Conservation (phyloP, 2,113 vertebrate species). For the Girardinichthys multiradiatus region DNA sequence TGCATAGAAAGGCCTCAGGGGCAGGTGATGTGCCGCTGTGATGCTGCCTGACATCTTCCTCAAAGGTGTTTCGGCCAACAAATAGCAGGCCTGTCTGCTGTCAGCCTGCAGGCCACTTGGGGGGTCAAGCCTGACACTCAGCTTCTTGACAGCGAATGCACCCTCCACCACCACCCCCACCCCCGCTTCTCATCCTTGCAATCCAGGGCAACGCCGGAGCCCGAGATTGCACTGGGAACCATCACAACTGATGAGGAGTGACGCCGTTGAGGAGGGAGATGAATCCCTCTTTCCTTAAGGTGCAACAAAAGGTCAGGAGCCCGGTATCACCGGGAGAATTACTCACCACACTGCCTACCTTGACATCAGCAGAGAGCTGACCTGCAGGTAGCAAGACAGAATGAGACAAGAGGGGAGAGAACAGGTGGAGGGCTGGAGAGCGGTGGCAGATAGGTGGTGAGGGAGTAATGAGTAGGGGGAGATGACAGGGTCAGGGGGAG, state of each 20-base stretch:
- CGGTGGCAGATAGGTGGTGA: constrained; percentile 55
- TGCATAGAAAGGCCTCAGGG: constrained; percentile 42
- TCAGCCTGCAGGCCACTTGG: constrained; percentile 68
- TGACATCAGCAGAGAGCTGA: constrained; percentile 57
- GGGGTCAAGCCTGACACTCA: constrained; percentile 69
- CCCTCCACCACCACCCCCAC: neutral
- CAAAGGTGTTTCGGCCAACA: constrained; percentile 73
- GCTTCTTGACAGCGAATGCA: constrained; percentile 56
- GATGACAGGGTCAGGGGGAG: constrained; percentile 71
- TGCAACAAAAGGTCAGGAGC: constrained; percentile 73
- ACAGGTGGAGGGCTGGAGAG: constrained; percentile 69
- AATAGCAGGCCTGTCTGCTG: constrained; percentile 77
- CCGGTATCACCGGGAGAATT: constrained; percentile 71
- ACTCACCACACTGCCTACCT: constrained; percentile 62
- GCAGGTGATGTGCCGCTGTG: constrained; percentile 53
- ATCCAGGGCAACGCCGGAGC: constrained; percentile 38
- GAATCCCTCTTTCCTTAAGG: constrained; percentile 68
- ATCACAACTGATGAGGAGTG: constrained; percentile 68
- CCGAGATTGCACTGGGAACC: constrained; percentile 66
- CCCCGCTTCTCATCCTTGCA: constrained; percentile 1
- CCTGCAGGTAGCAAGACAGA: constrained; percentile 41
- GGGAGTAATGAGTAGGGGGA: constrained; percentile 68
- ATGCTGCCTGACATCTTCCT: constrained; percentile 73
- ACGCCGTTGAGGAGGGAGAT: constrained; percentile 53
- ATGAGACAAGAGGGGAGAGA: constrained; percentile 35